A percentile compares a stretch with the other conserved stretches of the same genome.
phyloP scores from a whole-genome alignment of 2,888 invertebrate species.

The Pheosia gnoma region DNA sequence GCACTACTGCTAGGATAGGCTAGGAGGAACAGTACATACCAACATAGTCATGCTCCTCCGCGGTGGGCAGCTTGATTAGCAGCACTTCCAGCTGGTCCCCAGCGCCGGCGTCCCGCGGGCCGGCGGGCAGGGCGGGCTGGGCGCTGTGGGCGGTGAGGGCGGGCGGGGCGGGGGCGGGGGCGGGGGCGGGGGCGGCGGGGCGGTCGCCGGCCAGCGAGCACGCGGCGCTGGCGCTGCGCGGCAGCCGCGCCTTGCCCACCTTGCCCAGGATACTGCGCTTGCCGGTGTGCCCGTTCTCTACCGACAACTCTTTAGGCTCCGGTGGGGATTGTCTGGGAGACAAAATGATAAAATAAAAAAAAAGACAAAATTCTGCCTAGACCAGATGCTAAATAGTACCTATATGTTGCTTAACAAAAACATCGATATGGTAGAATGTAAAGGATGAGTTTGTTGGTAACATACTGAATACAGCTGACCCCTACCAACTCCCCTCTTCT shows the following conservation, averaged over 20 bases:
- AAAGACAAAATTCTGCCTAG: too few relatives aligned
- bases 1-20: too few relatives aligned
- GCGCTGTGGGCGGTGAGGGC: constrained; percentile 43
- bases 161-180: too few relatives aligned
- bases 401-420: too few relatives aligned
- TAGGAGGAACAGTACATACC: constrained; percentile 66
- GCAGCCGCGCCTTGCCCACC: constrained; percentile 65
- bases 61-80: constrained; percentile 70
- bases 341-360: too few relatives aligned
- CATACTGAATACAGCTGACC: too few relatives aligned
- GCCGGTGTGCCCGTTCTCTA: constrained; percentile 57
- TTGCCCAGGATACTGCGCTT: constrained; percentile 71
- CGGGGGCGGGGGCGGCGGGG: too few relatives aligned
- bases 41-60: constrained; percentile 73
- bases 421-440: too few relatives aligned
- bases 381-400: too few relatives aligned
- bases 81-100: constrained; percentile 67
- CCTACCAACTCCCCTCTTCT: too few relatives aligned
- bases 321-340: constrained; percentile 53
- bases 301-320: constrained; percentile 58
- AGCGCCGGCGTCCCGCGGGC: constrained; percentile 50
- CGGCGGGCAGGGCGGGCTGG: constrained; percentile 53
- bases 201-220: constrained; percentile 56
- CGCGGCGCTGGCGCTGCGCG: constrained; percentile 61
- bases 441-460: too few relatives aligned